Evolutionary conservation across 2,888 invertebrate genomes (phyloP).

Genomic region (Arge pagana): DNA sequence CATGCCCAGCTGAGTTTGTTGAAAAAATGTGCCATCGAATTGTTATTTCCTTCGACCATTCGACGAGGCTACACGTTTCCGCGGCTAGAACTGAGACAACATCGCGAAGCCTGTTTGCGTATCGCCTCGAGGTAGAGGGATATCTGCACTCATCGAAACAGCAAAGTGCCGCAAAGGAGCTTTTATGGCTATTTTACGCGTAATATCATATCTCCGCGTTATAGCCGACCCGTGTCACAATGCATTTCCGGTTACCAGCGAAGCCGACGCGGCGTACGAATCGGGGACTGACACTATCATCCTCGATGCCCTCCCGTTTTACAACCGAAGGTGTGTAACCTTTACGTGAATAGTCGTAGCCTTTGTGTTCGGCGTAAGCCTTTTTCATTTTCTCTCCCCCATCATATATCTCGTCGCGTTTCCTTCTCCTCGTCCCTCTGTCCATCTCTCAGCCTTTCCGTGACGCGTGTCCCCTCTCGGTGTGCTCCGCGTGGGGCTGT

Average conservation of each 20-base stretch:
- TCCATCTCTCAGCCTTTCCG: no score
- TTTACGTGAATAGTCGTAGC: constrained; percentile 6
- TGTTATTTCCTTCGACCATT: no score
- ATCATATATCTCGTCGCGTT: neutral
- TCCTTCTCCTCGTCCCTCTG: neutral
- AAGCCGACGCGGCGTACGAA: neutral
- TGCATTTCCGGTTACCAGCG: constrained; percentile 34
- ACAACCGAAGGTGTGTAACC: constrained; percentile 7
- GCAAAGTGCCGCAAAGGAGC: constrained; percentile 31
- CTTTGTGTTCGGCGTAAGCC: constrained; percentile 11
- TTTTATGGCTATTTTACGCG: constrained; percentile 33
- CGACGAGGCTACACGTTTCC: no score
- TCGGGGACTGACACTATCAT: constrained; percentile 8
- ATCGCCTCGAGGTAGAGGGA: neutral
- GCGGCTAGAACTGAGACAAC: no score
- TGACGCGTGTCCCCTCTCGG: no score
- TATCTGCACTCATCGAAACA: constrained; percentile 39
- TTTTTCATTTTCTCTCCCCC: neutral
- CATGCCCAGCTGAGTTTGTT: no score
- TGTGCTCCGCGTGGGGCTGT: no score
- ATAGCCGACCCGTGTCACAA: constrained; percentile 29
- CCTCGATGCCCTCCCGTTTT: constrained; percentile 14
- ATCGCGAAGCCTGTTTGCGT: no score
- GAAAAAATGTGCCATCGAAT: no score
- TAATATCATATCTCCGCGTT: constrained; percentile 26